These are phyloP conservation scores for Bellardia bayeri DNA, from an alignment of 2,888 invertebrate genomes.

Conservation along the genomic window DNA sequence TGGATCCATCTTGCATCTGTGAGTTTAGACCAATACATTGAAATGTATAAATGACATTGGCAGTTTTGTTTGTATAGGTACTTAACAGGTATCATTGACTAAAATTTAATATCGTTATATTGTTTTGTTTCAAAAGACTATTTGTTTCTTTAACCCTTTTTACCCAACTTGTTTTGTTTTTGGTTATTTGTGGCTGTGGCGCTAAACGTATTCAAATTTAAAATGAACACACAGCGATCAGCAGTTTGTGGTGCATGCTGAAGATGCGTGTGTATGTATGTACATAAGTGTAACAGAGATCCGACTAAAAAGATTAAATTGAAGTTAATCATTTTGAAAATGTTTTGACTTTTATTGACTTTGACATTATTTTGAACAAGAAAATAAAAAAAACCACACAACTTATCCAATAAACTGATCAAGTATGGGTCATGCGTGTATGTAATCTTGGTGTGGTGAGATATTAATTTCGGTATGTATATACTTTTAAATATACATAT, in stretches of 20 bases:
- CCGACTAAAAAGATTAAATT: slow-evolving; percentile 63
- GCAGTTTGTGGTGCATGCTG: slow-evolving; percentile 22
- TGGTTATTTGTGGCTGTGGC: slow-evolving; percentile 52
- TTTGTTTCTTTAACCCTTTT: slow-evolving; percentile 49
- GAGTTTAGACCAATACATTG: background rate
- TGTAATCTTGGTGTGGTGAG: slow-evolving; percentile 14
- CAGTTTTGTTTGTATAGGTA: background rate
- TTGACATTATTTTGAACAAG: slow-evolving; percentile 67
- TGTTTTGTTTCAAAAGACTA: slow-evolving; percentile 19
- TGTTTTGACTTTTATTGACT: slow-evolving; percentile 74
- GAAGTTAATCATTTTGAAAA: slow-evolving; percentile 73
- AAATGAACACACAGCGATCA: slow-evolving; percentile 37
- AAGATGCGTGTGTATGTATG: slow-evolving; percentile 23
- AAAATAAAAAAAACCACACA: slow-evolving; percentile 49
- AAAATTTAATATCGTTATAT: slow-evolving; percentile 54
- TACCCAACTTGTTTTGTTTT: background rate
- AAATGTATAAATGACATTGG: background rate
- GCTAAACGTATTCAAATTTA: slow-evolving; percentile 62
- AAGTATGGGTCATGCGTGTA: slow-evolving; percentile 31
- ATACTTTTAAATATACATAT: background rate
- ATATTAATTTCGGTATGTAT: slow-evolving; percentile 5
- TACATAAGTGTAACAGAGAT: slow-evolving; percentile 41
- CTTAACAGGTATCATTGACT: slow-evolving; percentile 22
- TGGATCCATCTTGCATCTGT: background rate
- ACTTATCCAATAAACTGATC: slow-evolving; percentile 48